phyloP scores from a whole-genome alignment of 2,113 vertebrate species.

The Malurus melanocephalus region DNA sequence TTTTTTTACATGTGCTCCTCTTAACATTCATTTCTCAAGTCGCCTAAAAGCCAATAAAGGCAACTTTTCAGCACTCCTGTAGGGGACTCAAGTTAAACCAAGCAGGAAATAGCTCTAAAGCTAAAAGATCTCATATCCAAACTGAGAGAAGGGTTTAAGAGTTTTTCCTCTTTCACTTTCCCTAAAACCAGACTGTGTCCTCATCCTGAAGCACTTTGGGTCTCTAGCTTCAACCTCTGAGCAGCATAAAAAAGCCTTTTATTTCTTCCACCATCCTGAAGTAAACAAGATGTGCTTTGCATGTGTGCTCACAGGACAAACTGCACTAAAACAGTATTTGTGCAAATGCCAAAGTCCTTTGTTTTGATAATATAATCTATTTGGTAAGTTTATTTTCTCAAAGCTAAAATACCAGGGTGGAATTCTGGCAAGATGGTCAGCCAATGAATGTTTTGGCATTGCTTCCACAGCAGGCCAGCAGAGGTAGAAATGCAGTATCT shows the following conservation, averaged over 20 bases:
- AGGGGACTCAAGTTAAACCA: not conserved
- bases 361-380: not conserved
- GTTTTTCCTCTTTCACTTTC: not conserved
- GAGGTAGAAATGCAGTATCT: not conserved
- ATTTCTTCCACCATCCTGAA: not conserved
- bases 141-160: not conserved
- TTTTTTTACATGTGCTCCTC: not conserved
- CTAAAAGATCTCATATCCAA: not conserved
- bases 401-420: not conserved
- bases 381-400: not conserved
- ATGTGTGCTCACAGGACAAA: not conserved
- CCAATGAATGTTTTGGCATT: not conserved
- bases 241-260: not conserved
- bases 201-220: not conserved
- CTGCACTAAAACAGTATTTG: not conserved
- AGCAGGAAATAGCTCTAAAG: not conserved
- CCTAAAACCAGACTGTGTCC: not conserved
- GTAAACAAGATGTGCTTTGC: not conserved
- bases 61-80: not conserved
- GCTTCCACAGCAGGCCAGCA: not conserved
- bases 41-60: not conserved
- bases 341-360: not conserved
- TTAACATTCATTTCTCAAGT: not conserved
- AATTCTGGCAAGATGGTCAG: not conserved
- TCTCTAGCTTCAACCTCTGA: not conserved